Evolutionary conservation across 2,797 vertebrate species (phyloP).

Genomic region (Moxostoma hubbsi): DNA sequence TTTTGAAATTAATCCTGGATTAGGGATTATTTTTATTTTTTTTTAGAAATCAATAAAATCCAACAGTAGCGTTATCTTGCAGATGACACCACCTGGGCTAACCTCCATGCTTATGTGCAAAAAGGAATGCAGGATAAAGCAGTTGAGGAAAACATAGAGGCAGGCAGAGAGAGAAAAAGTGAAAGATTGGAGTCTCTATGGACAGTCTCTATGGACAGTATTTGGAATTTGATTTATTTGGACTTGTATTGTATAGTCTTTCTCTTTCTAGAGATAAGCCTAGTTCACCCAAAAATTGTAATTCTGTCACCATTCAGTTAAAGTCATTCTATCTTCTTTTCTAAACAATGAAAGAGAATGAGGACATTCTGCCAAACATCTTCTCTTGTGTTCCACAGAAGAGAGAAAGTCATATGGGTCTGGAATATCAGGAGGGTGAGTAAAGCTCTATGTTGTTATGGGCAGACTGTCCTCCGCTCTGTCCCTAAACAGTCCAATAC

Average conservation of each 20-base stretch:
- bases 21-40: conserved; percentile 31
- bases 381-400: too few species aligned
- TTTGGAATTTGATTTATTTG: neutral
- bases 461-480: neutral
- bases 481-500: neutral
- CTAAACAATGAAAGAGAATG: too few species aligned
- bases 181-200: conserved; percentile 8
- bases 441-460: neutral
- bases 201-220: too few species aligned
- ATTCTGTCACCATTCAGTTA: too few species aligned
- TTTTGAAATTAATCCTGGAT: conserved; percentile 50
- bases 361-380: too few species aligned
- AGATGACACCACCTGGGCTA: conserved; percentile 32
- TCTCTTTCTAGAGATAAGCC: neutral
- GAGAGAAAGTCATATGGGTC: too few species aligned
- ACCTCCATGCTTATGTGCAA: neutral
- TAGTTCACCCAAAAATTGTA: too few species aligned
- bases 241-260: conserved; percentile 6
- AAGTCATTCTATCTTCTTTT: too few species aligned
- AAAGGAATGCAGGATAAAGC: neutral
- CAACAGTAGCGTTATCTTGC: conserved; percentile 18
- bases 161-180: conserved; percentile 7
- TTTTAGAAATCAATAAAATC: conserved; percentile 38
- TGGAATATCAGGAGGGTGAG: too few species aligned
- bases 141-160: neutral